Evolutionary conservation across 2,888 invertebrate species (phyloP).

Genomic region (Caenorhabditis japonica): DNA sequence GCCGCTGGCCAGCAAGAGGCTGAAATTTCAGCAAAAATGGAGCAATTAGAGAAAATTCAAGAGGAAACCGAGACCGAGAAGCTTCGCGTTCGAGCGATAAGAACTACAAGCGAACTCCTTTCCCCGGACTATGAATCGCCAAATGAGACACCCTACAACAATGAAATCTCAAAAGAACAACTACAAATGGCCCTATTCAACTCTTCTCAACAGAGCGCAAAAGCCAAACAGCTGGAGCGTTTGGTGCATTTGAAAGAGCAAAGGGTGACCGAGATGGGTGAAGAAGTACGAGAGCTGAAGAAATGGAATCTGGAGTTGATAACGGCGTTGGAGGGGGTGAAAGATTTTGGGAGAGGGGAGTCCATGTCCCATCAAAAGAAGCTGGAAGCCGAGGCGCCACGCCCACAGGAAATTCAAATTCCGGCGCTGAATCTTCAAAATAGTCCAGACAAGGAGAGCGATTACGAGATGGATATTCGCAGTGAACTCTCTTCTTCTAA

Average conservation of each 20-base stretch:
- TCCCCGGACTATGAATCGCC: too few relatives aligned
- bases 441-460: slow-evolving; percentile 48
- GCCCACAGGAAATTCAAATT: slow-evolving; percentile 9
- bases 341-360: slow-evolving; percentile 25
- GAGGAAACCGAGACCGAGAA: slow-evolving; percentile 28
- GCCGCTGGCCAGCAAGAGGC: slow-evolving; percentile 31
- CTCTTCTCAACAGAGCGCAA: slow-evolving; percentile 40
- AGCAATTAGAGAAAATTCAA: slow-evolving; percentile 14
- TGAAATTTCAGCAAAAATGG: slow-evolving; percentile 12
- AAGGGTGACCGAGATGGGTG: slow-evolving; percentile 47
- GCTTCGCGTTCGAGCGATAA: slow-evolving; percentile 20
- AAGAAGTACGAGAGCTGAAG: slow-evolving; percentile 59
- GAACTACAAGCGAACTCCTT: slow-evolving; percentile 26
- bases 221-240: slow-evolving; percentile 39
- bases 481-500: slow-evolving; percentile 25
- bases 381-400: too few relatives aligned
- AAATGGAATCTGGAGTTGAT: slow-evolving; percentile 60
- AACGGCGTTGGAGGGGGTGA: slow-evolving; percentile 39
- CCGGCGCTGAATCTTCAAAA: background rate
- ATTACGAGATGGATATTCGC: slow-evolving; percentile 57
- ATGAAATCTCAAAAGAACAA: slow-evolving; percentile 35
- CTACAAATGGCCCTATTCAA: slow-evolving; percentile 44
- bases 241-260: slow-evolving; percentile 54
- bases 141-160: too few relatives aligned
- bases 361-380: slow-evolving; percentile 10